These are phyloP conservation scores for Poeciliopsis infans DNA, from an alignment of 2,797 vertebrate genomes.

Conservation along the genomic window DNA sequence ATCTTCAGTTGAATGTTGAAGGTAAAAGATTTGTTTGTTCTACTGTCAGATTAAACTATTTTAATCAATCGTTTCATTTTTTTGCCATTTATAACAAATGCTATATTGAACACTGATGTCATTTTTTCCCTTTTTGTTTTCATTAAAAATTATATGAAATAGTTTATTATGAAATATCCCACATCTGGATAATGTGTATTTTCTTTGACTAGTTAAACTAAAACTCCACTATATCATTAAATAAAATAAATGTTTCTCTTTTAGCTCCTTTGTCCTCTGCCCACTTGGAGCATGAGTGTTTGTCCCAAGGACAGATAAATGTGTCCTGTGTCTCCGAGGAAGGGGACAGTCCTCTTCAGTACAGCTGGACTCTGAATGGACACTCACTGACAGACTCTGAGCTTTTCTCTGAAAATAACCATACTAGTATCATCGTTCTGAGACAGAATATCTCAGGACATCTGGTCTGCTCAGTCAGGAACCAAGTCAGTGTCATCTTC, in stretches of 20 bases:
- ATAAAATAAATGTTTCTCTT: constrained; percentile 8
- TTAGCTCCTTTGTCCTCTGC: constrained; percentile 59
- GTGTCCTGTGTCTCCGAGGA: constrained; percentile 32
- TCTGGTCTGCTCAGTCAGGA: constrained; percentile 59
- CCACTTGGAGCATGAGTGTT: constrained; percentile 40
- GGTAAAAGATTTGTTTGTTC: rapidly evolving
- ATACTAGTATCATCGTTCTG: constrained; percentile 41
- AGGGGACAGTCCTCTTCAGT: constrained; percentile 56
- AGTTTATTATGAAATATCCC: neutral
- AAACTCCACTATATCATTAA: neutral
- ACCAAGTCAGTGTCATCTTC: neutral
- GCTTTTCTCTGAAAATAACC: neutral
- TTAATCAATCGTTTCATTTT: neutral
- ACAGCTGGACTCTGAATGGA: constrained; percentile 62
- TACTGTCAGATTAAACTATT: neutral
- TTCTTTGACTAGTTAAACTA: neutral
- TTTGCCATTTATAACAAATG: neutral
- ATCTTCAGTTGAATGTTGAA: neutral
- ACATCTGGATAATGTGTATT: neutral
- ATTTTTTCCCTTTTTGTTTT: neutral
- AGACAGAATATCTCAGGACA: constrained; percentile 18
- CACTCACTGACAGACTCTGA: constrained; percentile 30
- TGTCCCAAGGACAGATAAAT: constrained; percentile 51
- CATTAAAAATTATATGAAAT: neutral
- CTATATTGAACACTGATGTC: neutral